These are phyloP conservation scores for Xylophagus ater DNA, from an alignment of 2,888 invertebrate species.

Conservation along the genomic window DNA sequence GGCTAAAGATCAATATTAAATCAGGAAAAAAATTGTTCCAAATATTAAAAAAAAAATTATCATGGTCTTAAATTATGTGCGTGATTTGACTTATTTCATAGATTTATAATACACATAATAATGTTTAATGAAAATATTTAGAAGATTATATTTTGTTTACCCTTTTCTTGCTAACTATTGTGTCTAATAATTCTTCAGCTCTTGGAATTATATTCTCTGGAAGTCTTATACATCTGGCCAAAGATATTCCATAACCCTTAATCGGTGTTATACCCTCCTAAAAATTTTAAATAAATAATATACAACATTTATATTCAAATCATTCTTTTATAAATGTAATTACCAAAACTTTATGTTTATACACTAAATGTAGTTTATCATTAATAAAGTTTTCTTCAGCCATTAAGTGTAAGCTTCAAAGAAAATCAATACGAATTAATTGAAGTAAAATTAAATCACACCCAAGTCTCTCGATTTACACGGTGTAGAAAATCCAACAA, in stretches of 20 bases:
- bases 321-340: not conserved
- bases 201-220: conserved; percentile 14
- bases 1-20: no score
- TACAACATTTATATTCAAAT: not conserved
- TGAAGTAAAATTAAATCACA: no score
- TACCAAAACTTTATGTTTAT: conserved; percentile 18
- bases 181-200: conserved; percentile 16
- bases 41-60: no score
- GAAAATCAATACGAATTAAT: no score
- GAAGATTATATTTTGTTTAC: conserved; percentile 1
- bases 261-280: conserved; percentile 18
- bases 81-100: no score
- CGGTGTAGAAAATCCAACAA: no score
- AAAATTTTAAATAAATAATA: conserved; percentile 2
- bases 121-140: conserved; percentile 1
- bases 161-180: conserved; percentile 3
- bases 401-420: conserved; percentile 42
- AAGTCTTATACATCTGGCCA: conserved; percentile 18
- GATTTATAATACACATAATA: no score
- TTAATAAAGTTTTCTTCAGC: conserved; percentile 27
- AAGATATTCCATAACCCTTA: conserved; percentile 18
- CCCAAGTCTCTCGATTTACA: no score
- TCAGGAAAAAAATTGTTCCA: no score
- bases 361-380: conserved; percentile 18
- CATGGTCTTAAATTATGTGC: no score